Evolutionary conservation across 2,888 invertebrate genomes (phyloP), one percentile per base, ranked within the genome.

Genomic region (Oscheius myriophilus): DNA sequence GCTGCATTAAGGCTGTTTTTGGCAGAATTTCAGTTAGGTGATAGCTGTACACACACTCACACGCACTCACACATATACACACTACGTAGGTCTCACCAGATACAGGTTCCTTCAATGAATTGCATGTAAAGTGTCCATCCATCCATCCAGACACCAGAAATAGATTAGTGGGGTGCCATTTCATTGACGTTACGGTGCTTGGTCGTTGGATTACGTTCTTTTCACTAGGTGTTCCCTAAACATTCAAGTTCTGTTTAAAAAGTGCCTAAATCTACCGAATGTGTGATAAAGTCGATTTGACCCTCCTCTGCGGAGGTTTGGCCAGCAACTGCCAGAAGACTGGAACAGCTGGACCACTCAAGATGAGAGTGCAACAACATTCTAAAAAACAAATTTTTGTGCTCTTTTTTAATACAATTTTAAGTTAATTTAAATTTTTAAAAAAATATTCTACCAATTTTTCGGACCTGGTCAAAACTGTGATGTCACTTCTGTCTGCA

Each of bases 121-220:
- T 63, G 52, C 51, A 25, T 1, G 39, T 63, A 41, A 52, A 53
- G 16, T 51, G 18, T 18, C 85, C 85, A 53, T 76, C 78, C 26
- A 65, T 63, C 85, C 85, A 85, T 12, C 82, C 84, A 23, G 79
- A 71, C 9, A 72, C 78, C 12, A 84, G 66, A 14, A 81, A 63
- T 12, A 74, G 62, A 39, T 80, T 72, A 11, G 71, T 69, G 14
- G 82, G 79, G 68, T 83, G 81, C 85, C 85, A 85, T 33, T 45
- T 25, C 3, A 79, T 53, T 53, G 61, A 69, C 12, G 67, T 67
- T 18, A 73, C 69, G n/a, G 51, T 25, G n/a, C 42, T 18, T 6
- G 42, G 11, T 42, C 63, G 33, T n/a, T 39, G n/a, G 2, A 63
- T 25, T 21, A 42, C 42, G 11, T 46, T 46, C 21, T 39, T 52